Evolutionary conservation across 2,797 vertebrate genomes (phyloP), one percentile per base, ranked within the genome.

Genomic region (Bradypodion ventrale): DNA sequence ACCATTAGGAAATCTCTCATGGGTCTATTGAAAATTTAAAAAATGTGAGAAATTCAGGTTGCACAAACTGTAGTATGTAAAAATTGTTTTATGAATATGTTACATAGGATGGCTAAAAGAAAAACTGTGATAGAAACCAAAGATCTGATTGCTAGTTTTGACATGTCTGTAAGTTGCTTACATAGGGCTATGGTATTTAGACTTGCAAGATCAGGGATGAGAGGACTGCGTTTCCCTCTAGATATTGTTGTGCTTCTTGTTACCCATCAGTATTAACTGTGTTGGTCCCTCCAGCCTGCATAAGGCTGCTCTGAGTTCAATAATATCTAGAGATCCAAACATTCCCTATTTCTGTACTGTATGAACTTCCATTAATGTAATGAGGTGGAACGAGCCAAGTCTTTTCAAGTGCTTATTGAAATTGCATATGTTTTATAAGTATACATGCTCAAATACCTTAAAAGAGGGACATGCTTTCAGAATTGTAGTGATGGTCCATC

Each of bases 391-490:
- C 37, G 70, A 69, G 82, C 78, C 82, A 90, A 92, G 74, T 60
- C 42, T 40, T 88, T 42, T 81, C 1, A 0, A 82, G 37, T 89
- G 74, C 75, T 80, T n/a, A n/a, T 85, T 91, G 29, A 75, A 78
- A 44, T 23, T 15, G 2, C 73, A 7, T 42, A n/a, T 78, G 62
- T 72, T 63, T 59, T 52, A 40, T 40, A 84, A 25, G 15, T 35
- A 52, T 91, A 75, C 27, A 49, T 49, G 83, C 32, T 89, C 81
- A 77, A 78, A 69, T 37, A 0, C 62, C 88, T 82, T 70, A 82
- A 78, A 92, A 83, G 82, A n/a, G 87, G 89, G 90, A 82, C 87
- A 81, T 66, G 25, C 59, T 78, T 81, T 69, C 78, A 86, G 89
- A 89, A 62, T 62, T 25, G 27, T 82, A 73, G 83, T 84, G 78